A percentile compares a stretch with the other conserved stretches of the same genome.
phyloP scores from a whole-genome alignment of 1,140 invertebrate species.

The Drosophila bocki region DNA sequence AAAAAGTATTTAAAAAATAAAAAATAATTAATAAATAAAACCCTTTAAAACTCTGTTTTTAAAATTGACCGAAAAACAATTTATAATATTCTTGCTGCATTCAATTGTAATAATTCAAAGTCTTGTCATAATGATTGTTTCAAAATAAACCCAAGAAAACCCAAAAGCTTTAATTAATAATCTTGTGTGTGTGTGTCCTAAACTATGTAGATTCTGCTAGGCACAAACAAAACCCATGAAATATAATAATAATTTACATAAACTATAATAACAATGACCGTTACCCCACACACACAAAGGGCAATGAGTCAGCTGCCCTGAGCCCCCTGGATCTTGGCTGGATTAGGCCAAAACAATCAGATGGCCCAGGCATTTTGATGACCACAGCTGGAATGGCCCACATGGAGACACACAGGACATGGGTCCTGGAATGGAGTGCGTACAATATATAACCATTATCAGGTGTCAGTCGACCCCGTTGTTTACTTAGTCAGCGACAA shows the following conservation, averaged over 20 bases:
- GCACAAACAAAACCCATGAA: constrained; percentile 1
- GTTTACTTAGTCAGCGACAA: constrained; percentile 63
- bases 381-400: constrained; percentile 33
- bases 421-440: constrained; percentile 22
- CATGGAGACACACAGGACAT: not conserved
- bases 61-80: not conserved
- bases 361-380: constrained; percentile 28
- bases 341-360: constrained; percentile 30
- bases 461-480: constrained; percentile 59
- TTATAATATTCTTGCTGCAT: not conserved
- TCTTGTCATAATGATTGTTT: constrained; percentile 1
- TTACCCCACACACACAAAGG: not conserved
- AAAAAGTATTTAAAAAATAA: not conserved
- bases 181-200: not conserved
- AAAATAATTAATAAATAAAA: not conserved
- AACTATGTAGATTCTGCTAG: not conserved
- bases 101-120: not conserved
- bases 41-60: not conserved
- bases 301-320: constrained; percentile 31
- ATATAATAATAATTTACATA: constrained; percentile 41
- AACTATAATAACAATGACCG: constrained; percentile 24
- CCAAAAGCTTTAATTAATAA: constrained; percentile 21
- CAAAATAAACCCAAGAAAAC: not conserved
- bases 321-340: constrained; percentile 3
- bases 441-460: constrained; percentile 69